These are phyloP conservation scores for Macrotis lagotis DNA, from an alignment of 2,113 vertebrate genomes.

Conservation along the genomic window DNA sequence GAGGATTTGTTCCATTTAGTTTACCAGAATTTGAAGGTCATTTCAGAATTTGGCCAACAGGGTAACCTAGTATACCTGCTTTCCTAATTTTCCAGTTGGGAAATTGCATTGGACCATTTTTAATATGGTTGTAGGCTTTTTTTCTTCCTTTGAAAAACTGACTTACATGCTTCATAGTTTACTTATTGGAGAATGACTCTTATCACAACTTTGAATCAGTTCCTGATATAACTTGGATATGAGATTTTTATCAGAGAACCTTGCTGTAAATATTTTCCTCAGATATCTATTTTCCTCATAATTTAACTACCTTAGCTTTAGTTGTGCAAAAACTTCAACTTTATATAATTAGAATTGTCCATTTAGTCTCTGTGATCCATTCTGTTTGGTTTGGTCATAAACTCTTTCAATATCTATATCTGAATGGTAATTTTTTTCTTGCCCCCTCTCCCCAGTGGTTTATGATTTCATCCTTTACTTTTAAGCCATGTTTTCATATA, in stretches of 20 bases:
- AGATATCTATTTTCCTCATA: not conserved
- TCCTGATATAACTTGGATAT: not conserved
- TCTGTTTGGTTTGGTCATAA: not conserved
- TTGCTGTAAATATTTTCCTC: not conserved
- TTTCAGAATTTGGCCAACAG: not conserved
- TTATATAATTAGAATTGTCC: not conserved
- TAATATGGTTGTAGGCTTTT: not conserved
- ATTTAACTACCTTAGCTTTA: not conserved
- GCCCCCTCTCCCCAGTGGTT: not conserved
- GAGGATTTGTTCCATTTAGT: not conserved
- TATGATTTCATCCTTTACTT: not conserved
- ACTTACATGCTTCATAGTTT: not conserved
- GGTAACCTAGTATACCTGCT: not conserved
- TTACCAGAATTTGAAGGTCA: not conserved
- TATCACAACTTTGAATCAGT: not conserved
- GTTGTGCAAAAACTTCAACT: not conserved
- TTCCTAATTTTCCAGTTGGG: not conserved
- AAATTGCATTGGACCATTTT: not conserved
- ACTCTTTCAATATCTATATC: not conserved
- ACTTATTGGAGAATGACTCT: not conserved
- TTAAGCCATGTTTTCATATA: not conserved
- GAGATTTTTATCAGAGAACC: not conserved
- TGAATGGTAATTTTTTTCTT: not conserved
- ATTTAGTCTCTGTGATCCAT: not conserved
- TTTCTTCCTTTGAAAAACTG: not conserved